Conservation (phyloP, 1,140 invertebrate genomes). For the Drosophila serrata region DNA sequence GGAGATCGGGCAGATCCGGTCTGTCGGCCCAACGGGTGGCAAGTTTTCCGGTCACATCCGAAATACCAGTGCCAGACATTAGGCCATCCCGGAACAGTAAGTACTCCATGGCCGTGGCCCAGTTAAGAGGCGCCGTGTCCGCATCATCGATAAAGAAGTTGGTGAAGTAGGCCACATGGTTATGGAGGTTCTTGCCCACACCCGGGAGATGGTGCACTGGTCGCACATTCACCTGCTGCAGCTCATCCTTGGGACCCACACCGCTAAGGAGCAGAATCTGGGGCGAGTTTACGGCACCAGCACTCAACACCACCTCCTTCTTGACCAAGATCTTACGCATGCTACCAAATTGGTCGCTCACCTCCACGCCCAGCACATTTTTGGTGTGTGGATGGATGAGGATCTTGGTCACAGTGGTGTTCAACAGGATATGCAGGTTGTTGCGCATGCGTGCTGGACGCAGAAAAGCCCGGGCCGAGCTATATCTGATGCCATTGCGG, state of each 20-base stretch:
- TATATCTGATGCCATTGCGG: slow-evolving; percentile 94
- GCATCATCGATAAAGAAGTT: slow-evolving; percentile 93
- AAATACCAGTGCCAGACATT: slow-evolving; percentile 94
- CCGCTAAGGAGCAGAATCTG: slow-evolving; percentile 94
- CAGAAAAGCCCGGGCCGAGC: slow-evolving; percentile 92
- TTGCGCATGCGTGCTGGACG: slow-evolving; percentile 90
- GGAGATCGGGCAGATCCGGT: slow-evolving; percentile 93
- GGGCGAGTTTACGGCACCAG: slow-evolving; percentile 92
- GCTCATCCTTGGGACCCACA: slow-evolving; percentile 91
- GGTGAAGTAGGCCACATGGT: slow-evolving; percentile 92
- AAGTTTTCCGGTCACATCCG: slow-evolving; percentile 93
- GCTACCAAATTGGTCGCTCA: slow-evolving; percentile 86
- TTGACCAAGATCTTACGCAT: slow-evolving; percentile 89
- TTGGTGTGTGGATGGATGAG: slow-evolving; percentile 88
- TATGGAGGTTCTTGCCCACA: slow-evolving; percentile 95
- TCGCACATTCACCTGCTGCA: slow-evolving; percentile 88
- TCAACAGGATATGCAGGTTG: slow-evolving; percentile 92
- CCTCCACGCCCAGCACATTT: slow-evolving; percentile 87
- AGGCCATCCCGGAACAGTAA: slow-evolving; percentile 93
- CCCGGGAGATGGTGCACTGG: slow-evolving; percentile 91
- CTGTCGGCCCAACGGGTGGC: slow-evolving; percentile 92
- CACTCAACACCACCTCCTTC: slow-evolving; percentile 91
- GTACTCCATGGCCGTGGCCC: slow-evolving; percentile 95
- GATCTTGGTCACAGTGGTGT: slow-evolving; percentile 90
- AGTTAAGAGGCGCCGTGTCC: slow-evolving; percentile 92